These are phyloP conservation scores for Drosophila mimica DNA, from an alignment of 2,888 invertebrate species.

Conservation along the genomic window DNA sequence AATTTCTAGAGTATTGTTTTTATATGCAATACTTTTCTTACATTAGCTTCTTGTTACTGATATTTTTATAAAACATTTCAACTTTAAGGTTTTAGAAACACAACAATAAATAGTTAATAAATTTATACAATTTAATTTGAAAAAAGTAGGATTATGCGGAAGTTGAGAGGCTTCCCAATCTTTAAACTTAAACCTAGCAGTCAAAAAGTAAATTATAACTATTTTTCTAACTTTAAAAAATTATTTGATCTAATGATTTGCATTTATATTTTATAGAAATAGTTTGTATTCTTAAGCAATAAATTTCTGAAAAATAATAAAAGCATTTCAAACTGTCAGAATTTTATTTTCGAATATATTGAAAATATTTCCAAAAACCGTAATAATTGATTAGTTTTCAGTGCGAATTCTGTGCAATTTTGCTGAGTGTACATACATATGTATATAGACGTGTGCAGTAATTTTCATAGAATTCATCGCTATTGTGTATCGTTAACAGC, in stretches of 20 bases:
- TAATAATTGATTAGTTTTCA: not conserved
- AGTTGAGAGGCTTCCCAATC: not conserved
- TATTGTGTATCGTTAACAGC: not conserved
- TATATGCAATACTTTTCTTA: too few species aligned
- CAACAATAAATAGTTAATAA: not conserved
- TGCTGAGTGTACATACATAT: not conserved
- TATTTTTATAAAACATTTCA: not conserved
- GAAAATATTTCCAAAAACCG: not conserved
- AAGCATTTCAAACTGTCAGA: not conserved
- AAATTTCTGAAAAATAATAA: not conserved
- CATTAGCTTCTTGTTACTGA: not conserved
- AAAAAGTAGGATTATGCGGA: too few species aligned
- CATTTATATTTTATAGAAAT: not conserved
- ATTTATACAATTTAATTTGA: not conserved
- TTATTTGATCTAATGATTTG: not conserved
- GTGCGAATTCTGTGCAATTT: not conserved
- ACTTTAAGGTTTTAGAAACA: not conserved
- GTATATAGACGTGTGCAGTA: not conserved
- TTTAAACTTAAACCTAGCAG: not conserved
- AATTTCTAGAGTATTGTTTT: not conserved
- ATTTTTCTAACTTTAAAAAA: not conserved
- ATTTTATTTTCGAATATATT: not conserved
- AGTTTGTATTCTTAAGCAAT: not conserved
- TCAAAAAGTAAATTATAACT: not conserved
- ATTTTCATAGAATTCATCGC: too few species aligned